Base-by-base conservation (phyloP, 2,113 vertebrate species). In the Caloenas nicobarica region DNA sequence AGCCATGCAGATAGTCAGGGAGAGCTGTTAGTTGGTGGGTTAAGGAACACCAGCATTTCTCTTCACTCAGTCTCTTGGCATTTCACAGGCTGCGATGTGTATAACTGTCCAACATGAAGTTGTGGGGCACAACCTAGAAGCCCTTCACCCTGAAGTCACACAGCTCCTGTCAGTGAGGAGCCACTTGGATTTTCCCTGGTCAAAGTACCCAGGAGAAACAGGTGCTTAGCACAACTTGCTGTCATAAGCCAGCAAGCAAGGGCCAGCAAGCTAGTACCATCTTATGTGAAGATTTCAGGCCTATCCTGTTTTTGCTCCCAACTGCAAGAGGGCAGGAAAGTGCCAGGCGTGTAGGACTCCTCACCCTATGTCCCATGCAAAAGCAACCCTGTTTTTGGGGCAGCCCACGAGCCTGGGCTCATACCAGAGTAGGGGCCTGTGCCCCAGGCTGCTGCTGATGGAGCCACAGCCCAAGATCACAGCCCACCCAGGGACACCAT, bases 401-500 rank as follows among this genome's bases (percentile, higher is more conserved):
- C 36, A 86, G 36, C 36, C 57, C 21, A 57, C 36, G 23, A 44
- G 11, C 34, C 57, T 64, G 64, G 56, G 26, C 29, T n/a, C 0
- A 0, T 26, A 56, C 17, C 40, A 33, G 12, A 36, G 2, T 21
- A 54, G 13, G 11, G 82, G 13, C 42, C 54, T 57, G 28, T 42
- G 25, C 25, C 9, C 18, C 44, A 31, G 31, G n/a, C 16, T 60
- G 38, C 56, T 60, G 29, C 2, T 58, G 66, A 36, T 40, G 17
- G 34, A 65, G 61, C 54, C 2, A 2, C 36, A 50, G 56, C 9
- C 54, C 36, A 33, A 53, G 50, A 31, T 33, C 26, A 62, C 57
- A 64, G 28, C 4, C 4, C 44, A 70, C 34, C 26, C 28, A n/a
- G 10, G 38, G 16, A 42, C 29, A 28, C 54, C 0, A 0, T 7